Evolutionary conservation across 2,888 invertebrate species (phyloP), one percentile per base, ranked within the genome.

Genomic region (Linnaemya tessellans): DNA sequence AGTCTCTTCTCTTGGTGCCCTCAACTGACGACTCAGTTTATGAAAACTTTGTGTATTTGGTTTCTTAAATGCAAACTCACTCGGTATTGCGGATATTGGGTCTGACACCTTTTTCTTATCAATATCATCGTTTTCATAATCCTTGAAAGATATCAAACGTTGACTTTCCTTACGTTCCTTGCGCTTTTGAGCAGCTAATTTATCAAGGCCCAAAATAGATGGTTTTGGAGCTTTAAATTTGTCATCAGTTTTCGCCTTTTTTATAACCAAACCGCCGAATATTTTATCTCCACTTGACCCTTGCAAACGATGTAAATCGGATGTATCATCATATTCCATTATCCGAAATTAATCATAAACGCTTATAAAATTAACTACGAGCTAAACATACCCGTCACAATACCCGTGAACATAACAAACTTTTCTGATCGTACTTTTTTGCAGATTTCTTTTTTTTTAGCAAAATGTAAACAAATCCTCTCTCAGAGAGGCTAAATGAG

Each of bases 181-280:
- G 10, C 96, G 94, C 87, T 96, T 95, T 74, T 95, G 94, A n/a
- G 95, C 96, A 20, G 98, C 98, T 86, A 98, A 93, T 91, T 96
- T 96, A 91, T 98, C 98, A 68, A 98, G 93, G 0, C 98, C 98
- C 8, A 98, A 93, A 10, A 96, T 92, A 0, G 98, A 98, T 51
- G 95, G 94, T 89, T 94, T 95, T 0, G 96, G 97, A 71, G 96
- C 94, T 92, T 97, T 97, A 89, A 97, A 96, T 25, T 93, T 86
- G 49, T 92, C 92, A 1, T 93, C 93, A 80, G 92, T 93, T 82
- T 90, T 91, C 7, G 90, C 84, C 92, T 96, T 96, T 89, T 95
- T 95, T 67, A 96, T 94, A 77, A 96, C 94, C 35, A 97, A 94
- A 22, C 96, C 96, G 43, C 96, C 96, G 43, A 96, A 96, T 22